These are phyloP conservation scores for Eustalomyia histrio DNA, from an alignment of 2,888 invertebrate species.

Conservation along the genomic window DNA sequence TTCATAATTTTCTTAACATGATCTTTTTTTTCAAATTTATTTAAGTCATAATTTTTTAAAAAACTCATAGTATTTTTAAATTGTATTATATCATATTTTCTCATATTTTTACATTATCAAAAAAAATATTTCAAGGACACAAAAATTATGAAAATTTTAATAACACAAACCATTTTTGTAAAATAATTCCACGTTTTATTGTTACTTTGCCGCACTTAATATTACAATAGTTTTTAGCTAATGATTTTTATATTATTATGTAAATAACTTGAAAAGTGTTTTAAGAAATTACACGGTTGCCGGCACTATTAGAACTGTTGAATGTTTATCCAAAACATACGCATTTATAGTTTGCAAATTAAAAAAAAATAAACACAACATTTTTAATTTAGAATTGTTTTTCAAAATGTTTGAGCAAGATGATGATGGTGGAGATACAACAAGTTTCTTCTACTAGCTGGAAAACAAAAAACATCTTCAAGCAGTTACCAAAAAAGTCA, in stretches of 20 bases:
- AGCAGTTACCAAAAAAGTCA: conserved; percentile 28
- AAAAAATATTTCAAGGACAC: background rate
- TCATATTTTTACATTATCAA: background rate
- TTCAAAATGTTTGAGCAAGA: background rate
- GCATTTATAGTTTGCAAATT: conserved; percentile 64
- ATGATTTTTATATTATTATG: conserved; percentile 10
- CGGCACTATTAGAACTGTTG: conserved; percentile 62
- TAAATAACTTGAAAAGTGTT: background rate
- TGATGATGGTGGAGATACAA: conserved; percentile 1
- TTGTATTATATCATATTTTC: background rate
- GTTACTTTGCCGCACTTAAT: background rate
- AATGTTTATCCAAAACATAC: conserved; percentile 49
- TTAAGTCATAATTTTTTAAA: background rate
- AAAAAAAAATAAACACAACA: conserved; percentile 1
- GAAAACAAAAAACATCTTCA: background rate
- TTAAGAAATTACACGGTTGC: conserved; percentile 49
- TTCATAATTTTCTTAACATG: too few relatives aligned
- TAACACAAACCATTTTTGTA: conserved; percentile 60
- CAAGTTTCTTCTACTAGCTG: background rate
- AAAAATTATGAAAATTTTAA: conserved; percentile 37
- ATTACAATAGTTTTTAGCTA: background rate
- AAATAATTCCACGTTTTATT: conserved; percentile 17
- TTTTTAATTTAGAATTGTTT: conserved; percentile 7
- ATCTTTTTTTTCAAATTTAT: background rate
- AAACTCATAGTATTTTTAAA: too few relatives aligned